Base-by-base conservation (phyloP, 1,140 invertebrate genomes). In the Leucophenga varia region DNA sequence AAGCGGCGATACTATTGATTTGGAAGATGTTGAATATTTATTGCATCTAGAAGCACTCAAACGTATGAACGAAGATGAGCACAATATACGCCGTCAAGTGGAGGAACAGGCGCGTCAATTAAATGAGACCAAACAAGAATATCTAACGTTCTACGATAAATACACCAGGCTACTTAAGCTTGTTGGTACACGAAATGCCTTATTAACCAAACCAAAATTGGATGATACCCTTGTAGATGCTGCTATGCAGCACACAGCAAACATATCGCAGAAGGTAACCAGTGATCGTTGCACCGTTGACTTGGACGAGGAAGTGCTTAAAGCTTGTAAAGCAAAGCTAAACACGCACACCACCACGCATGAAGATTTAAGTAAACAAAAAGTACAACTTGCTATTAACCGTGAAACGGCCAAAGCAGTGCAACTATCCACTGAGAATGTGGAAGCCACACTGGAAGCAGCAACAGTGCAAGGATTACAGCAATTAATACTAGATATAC, bases 11-110 rank as follows among this genome's bases (percentile, higher is more conserved):
- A n/a, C n/a, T n/a, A n/a, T n/a, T n/a, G 9, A 9, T 6, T 52
- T 57, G 31, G 53, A 56, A 0, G 68, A 72, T 28, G 58, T 72
- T 18, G 43, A 63, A 9, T 52, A 55, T 28, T 13, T 71, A 19
- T 34, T 70, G 6, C 50, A 69, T n/a, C 13, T 72, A 38, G 69
- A 72, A 30, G 47, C 57, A 3, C 17, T 57, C 3, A 55, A 55
- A 9, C 69, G 68, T 4, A 59, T 54, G n/a, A 28, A n/a, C 1
- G 68, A 72, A 0, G 54, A 65, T 13, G 21, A 28, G 2, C 55
- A 42, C 1, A 54, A 61, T 16, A 25, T 69, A n/a, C 43, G 52
- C 3, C 64, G 59, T 9, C 59, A 72, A 18, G 52, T 72, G 13
- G 59, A 72, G 13, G 64, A 72, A n/a, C 47, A 63, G 17, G 41